phyloP scores from a whole-genome alignment of 64 coral and sea anemone species.

The Platygyra sinensis region DNA sequence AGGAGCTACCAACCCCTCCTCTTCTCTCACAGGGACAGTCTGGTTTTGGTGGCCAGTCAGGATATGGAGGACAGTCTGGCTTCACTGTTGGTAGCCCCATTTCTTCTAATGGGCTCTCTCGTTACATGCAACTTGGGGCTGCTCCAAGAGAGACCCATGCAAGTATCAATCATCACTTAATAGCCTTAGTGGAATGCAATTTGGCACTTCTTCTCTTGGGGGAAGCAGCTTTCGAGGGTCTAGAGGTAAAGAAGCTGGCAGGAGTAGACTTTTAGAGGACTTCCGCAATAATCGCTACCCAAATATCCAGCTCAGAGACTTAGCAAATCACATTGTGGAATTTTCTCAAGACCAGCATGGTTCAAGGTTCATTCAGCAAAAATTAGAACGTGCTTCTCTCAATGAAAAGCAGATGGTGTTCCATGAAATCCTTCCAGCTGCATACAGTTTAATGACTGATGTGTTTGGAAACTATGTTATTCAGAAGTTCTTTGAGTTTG shows the following conservation, averaged over 20 bases:
- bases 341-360: conserved; percentile 99
- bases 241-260: conserved; percentile 82
- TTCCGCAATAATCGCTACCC: conserved; percentile 98
- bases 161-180: conserved; percentile 74
- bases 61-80: conserved; percentile 79
- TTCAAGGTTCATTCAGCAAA: conserved; percentile 97
- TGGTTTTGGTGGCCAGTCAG: conserved; percentile 23
- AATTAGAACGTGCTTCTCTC: conserved; percentile 83
- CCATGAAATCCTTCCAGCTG: conserved; percentile 95
- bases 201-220: conserved; percentile 54
- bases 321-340: conserved; percentile 96
- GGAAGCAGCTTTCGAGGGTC: conserved; percentile 38
- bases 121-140: conserved; percentile 82
- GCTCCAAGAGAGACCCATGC: conserved; percentile 59
- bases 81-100: conserved; percentile 97
- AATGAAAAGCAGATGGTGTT: conserved; percentile 98
- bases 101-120: conserved; percentile 90
- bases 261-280: conserved; percentile 93
- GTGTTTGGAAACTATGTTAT: conserved; percentile 99
- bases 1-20: conserved; percentile 94
- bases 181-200: conserved; percentile 67
- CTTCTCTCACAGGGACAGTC: conserved; percentile 76
- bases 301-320: conserved; percentile 94
- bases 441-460: conserved; percentile 99
- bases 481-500: conserved; percentile 99